These are phyloP conservation scores for Azorinus chamasolen DNA, from an alignment of 2,888 invertebrate genomes.

Conservation along the genomic window DNA sequence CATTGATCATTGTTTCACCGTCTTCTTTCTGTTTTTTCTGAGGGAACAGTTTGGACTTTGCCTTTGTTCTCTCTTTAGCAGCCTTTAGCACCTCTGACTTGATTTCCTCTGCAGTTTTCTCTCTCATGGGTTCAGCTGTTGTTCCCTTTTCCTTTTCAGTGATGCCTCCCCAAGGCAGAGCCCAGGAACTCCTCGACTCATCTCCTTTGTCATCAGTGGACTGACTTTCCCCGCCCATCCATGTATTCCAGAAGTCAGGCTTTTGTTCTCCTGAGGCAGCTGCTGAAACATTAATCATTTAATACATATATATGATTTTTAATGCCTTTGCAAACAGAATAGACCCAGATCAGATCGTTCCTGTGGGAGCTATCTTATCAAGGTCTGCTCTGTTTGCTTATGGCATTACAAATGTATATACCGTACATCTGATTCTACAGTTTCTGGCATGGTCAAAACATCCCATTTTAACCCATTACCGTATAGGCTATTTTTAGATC, in stretches of 20 bases:
- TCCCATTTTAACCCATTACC: too few species aligned
- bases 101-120: slow-evolving; percentile 63
- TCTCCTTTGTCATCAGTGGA: slow-evolving; percentile 15
- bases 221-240: slow-evolving; percentile 51
- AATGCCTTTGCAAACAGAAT: too few species aligned
- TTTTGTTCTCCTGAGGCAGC: slow-evolving; percentile 16
- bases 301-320: too few species aligned
- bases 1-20: too few species aligned
- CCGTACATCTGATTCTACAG: too few species aligned
- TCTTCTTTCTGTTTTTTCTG: slow-evolving; percentile 27
- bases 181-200: slow-evolving; percentile 39
- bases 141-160: slow-evolving; percentile 17
- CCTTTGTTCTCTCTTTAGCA: slow-evolving; percentile 62
- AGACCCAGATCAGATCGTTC: too few species aligned
- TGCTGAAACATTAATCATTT: slow-evolving; percentile 5
- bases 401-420: too few species aligned
- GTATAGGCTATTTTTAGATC: too few species aligned
- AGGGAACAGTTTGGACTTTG: slow-evolving; percentile 59
- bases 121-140: slow-evolving; percentile 27
- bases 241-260: slow-evolving; percentile 61
- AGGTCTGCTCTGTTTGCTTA: too few species aligned
- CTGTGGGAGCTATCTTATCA: too few species aligned
- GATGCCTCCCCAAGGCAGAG: slow-evolving; percentile 55
- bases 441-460: too few species aligned
- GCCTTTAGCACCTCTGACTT: slow-evolving; percentile 62